Base-by-base conservation (phyloP, 2,888 invertebrate species). In the Mylabris sibirica region DNA sequence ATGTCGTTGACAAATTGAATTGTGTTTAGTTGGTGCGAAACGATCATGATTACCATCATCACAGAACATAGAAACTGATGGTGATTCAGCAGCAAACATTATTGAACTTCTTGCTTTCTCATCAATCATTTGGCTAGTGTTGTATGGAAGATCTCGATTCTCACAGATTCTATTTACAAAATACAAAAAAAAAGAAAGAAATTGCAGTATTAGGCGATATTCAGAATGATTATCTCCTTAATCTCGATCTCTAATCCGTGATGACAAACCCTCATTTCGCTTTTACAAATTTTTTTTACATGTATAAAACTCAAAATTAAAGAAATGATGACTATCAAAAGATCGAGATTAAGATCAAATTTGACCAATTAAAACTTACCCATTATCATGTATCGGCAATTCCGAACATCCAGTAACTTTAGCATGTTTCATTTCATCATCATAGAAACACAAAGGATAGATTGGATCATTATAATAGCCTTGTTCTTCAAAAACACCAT, bases 401-500 rank as follows among this genome's bases (percentile, higher is more conserved):
- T 88, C 87, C 0, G 88, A 87, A 74, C 89, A 89, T 2, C 88
- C 87, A 11, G 87, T 87, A 9, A 87, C 81, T 78, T 84, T 84
- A 57, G 82, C 78, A 65, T 78, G 76, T 68, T 81, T 82, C 4
- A 73, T 77, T 64, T 84, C 84, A 69, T 84, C 85, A 70, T 85
- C 84, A 68, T 83, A 84, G 69, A 88, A 88, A 75, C 88, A 89
- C 68, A 85, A 82, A 0, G 90, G 90, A 78, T 90, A 90, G 41
- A 89, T 85, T 1, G 86, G 85, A 79, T 90, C 90, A 60, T 86
- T 86, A 53, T 83, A 82, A 77, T 87, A 89, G 1, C 90, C 90
- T 69, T 88, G 87, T 80, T 91, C 91, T 75, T 91, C 90, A 80
- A 90, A 91, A 3, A 91, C 88, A 2, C 91, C 91, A 83, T 90